These are phyloP conservation scores for Monopis laevigella DNA, from an alignment of 2,888 invertebrate genomes.

Conservation along the genomic window DNA sequence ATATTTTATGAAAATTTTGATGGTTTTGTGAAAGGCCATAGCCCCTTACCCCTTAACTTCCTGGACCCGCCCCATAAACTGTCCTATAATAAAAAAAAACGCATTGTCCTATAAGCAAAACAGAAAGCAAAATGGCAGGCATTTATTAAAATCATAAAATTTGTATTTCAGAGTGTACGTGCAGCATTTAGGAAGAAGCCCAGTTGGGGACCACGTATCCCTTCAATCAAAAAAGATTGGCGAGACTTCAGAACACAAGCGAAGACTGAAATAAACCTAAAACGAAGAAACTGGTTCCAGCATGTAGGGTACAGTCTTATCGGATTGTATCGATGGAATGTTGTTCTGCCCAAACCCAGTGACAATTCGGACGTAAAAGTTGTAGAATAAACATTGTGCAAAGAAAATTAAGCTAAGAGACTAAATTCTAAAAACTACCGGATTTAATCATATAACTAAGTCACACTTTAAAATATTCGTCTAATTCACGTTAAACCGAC, in stretches of 20 bases:
- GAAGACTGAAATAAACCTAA: conserved; percentile 37
- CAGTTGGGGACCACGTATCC: conserved; percentile 68
- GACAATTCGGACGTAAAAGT: too few species aligned
- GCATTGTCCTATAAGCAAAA: not conserved
- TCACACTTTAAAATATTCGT: too few species aligned
- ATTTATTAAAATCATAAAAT: not conserved
- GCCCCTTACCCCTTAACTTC: too few species aligned
- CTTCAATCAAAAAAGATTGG: conserved; percentile 65
- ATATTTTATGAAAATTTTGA: not conserved
- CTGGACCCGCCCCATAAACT: not conserved
- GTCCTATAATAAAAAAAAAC: not conserved
- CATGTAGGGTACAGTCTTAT: conserved; percentile 39
- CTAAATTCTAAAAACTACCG: too few species aligned
- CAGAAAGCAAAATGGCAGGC: too few species aligned
- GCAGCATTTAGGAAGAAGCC: conserved; percentile 50
- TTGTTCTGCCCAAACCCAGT: conserved; percentile 6
- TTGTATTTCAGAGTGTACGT: conserved; percentile 47
- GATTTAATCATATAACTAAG: too few species aligned
- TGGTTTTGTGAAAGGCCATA: too few species aligned
- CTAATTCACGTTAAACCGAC: too few species aligned
- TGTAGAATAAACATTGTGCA: too few species aligned
- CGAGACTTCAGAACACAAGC: conserved; percentile 59
- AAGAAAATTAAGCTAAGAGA: too few species aligned
- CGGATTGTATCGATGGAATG: conserved; percentile 38
- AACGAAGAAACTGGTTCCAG: conserved; percentile 43